Evolutionary conservation across 2,113 vertebrate genomes (phyloP).

Genomic region (Erpornis zantholeuca): DNA sequence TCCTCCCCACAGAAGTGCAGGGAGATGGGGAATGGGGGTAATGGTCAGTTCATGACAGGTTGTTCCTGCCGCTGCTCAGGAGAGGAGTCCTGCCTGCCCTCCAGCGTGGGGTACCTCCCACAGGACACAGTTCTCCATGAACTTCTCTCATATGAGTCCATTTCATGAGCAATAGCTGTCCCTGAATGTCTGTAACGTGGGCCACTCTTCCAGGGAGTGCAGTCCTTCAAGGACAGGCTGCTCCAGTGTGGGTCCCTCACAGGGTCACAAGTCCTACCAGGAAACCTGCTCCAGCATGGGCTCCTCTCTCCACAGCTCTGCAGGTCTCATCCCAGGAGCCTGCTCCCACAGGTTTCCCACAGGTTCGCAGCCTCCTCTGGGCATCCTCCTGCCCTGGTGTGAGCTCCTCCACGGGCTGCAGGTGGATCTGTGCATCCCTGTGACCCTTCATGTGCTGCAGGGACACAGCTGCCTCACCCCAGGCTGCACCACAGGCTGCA

Average conservation of each 20-base stretch:
- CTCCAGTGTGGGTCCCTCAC: background rate
- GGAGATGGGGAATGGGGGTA: background rate
- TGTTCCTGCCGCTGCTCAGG: background rate
- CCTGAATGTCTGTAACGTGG: background rate
- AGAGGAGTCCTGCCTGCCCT: background rate
- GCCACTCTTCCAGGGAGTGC: background rate
- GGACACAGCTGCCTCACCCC: background rate
- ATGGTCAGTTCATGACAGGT: background rate
- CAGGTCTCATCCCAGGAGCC: background rate
- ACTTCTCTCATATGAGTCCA: background rate
- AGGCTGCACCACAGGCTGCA: background rate
- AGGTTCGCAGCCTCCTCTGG: background rate
- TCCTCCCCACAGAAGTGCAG: background rate
- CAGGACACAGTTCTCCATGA: background rate
- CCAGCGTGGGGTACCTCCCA: background rate
- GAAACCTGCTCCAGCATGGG: too few species aligned
- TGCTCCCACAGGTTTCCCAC: background rate
- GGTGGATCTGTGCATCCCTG: background rate
- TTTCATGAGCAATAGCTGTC: background rate
- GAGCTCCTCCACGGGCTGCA: background rate
- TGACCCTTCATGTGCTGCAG: background rate
- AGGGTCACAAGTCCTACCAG: background rate
- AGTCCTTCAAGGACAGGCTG: background rate
- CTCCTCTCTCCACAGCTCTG: background rate
- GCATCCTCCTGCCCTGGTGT: background rate